Evolutionary conservation across 2,113 vertebrate species (phyloP), one percentile per base, ranked within the genome.

Genomic region (Uria aalge): DNA sequence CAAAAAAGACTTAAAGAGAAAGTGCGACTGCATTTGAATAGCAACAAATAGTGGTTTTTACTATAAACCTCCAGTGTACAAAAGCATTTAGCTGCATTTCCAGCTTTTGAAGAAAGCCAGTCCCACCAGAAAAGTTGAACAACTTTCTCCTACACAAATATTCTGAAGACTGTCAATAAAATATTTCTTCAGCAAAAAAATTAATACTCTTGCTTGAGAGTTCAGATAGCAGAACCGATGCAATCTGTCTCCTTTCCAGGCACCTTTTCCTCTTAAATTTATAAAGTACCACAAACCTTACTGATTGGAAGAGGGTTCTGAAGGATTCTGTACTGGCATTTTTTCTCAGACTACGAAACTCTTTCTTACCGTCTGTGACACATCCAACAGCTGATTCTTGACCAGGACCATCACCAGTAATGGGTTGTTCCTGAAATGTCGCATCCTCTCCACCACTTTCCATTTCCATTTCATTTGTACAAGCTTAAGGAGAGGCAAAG

Each of bases 401-500:
- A 94, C 29, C 48, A 79, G 7, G 71, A 73, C 78, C 75, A 72
- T 85, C 93, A 90, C 78, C 92, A 82, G 52, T 56, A 92, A 94
- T 12, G 34, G 91, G 55, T 2, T 94, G 96, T 30, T 98, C 88
- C 57, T 98, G 93, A 92, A 98, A 97, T 36, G 90, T 55, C 17
- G 14, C 21, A 47, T 91, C 83, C 36, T 96, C 97, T 95, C 94
- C 97, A 67, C 71, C 53, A 57, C 92, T 86, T 88, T 97, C 98
- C 71, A 97, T 86, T 94, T 98, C 98, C 95, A 98, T 97, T 92
- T 98, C 98, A 71, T 59, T 95, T 96, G 95, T 88, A 93, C 95
- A 98, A 97, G 97, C 98, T 98, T 91, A 96, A 95, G 55, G 87
- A 91, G 53, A 97, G 92, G 72, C 26, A 97, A 93, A 57, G 55